Base-by-base conservation (phyloP, 2,888 invertebrate species). In the Lasiommata megera region DNA sequence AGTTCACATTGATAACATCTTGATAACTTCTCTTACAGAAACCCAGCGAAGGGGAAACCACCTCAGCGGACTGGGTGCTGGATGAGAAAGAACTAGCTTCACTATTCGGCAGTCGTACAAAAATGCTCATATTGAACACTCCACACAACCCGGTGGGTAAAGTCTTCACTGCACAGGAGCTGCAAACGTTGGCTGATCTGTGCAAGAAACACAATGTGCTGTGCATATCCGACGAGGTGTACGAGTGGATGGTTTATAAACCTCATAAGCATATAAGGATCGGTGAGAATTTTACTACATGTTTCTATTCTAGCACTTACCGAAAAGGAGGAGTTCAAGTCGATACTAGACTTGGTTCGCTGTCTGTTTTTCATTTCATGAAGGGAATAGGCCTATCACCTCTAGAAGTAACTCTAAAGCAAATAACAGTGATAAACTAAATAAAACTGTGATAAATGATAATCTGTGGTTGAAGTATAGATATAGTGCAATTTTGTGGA, bases 101-200 rank as follows among this genome's bases (percentile, higher is more conserved):
- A 0, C 88, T 97, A 7, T 99, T 99, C 82, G 98, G 93, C 68
- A 76, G 88, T 1, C 96, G 96, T 78, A 99, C 99, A 0, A 99
- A 99, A 92, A 94, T 96, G 82, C 94, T 99, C 1, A 95, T 99
- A 54, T 70, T 99, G n/a, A 99, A 99, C 84, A 99, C 98, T 0
- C 99, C 99, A 0, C 97, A 99, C 83, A 99, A 99, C 86, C 99
- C 99, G 0, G 82, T 98, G 0, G 99, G 99, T 43, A 99, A 99
- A 88, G 85, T 98, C 3, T 96, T 95, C 73, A 93, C 92, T 0
- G 66, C 75, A 34, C 82, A 93, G 1, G 97, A 97, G 79, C 77
- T 97, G 64, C 89, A 93, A 67, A 76, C 93, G 63, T 96, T 99
- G 66, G 98, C 98, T 0, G 92, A 95, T 66, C 86, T 99, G 57